Conservation (phyloP, 2,797 vertebrate genomes). For the Chromobotia macracanthus region DNA sequence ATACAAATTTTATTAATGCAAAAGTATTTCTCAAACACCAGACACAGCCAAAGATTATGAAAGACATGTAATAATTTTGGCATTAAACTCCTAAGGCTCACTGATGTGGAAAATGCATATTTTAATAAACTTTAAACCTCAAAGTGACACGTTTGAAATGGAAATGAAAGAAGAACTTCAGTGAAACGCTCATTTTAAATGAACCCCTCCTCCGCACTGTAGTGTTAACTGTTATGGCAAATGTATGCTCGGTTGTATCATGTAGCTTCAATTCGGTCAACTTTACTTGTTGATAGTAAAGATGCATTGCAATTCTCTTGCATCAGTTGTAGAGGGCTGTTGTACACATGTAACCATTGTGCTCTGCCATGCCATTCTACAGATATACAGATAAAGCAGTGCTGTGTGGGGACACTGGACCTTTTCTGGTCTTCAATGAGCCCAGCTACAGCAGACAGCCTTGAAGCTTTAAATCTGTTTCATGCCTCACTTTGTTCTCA, state of each 20-base stretch:
- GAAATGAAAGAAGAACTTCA: neutral
- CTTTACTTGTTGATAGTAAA: neutral
- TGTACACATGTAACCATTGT: conserved; percentile 18
- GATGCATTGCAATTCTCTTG: conserved; percentile 48
- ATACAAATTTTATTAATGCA: neutral
- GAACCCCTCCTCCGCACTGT: neutral
- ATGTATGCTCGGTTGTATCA: neutral
- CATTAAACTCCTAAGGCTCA: neutral
- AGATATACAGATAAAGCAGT: conserved; percentile 24
- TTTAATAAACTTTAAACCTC: neutral
- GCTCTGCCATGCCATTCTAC: neutral
- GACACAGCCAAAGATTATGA: neutral
- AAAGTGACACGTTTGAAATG: neutral
- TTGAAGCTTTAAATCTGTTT: conserved; percentile 12
- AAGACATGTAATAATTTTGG: neutral
- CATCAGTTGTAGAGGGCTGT: conserved; percentile 32
- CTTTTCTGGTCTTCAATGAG: neutral
- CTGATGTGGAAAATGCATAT: neutral
- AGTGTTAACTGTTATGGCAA: neutral
- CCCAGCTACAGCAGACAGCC: conserved; percentile 5
- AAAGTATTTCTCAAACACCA: neutral
- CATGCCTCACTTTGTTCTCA: conserved; percentile 36
- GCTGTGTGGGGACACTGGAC: neutral
- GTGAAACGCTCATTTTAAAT: neutral
- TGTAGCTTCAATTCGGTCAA: conserved; percentile 10